These are phyloP conservation scores for silkworm (Bombyx mori) DNA, from an alignment of 1,140 invertebrate species.

Conservation along the genomic window DNA sequence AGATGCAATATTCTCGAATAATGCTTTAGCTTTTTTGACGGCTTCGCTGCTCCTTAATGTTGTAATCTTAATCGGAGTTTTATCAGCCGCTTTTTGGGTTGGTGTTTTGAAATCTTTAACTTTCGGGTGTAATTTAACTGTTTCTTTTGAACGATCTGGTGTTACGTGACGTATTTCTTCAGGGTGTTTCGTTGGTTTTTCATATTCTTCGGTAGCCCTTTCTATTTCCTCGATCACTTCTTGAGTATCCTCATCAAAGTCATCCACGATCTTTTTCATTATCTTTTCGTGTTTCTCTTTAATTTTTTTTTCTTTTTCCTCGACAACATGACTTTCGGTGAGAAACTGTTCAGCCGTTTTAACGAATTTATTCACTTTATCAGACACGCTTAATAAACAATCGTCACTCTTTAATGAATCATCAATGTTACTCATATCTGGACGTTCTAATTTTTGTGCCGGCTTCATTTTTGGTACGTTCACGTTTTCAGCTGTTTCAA, in stretches of 20 bases:
- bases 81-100: conserved; percentile 30
- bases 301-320: conserved; percentile 63
- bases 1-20: conserved; percentile 77
- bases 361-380: conserved; percentile 75
- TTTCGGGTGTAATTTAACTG: conserved; percentile 23
- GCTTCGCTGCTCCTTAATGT: conserved; percentile 72
- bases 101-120: conserved; percentile 24
- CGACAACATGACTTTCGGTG: conserved; percentile 37
- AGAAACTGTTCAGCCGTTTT: conserved; percentile 72
- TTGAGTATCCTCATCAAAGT: conserved; percentile 26
- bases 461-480: conserved; percentile 60
- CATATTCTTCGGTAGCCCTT: neutral
- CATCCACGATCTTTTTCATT: conserved; percentile 45
- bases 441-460: conserved; percentile 59
- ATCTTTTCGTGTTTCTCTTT: conserved; percentile 56
- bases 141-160: neutral
- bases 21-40: conserved; percentile 75
- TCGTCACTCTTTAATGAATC: conserved; percentile 71
- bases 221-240: conserved; percentile 10
- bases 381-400: conserved; percentile 73
- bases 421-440: conserved; percentile 68
- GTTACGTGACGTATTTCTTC: too few species aligned
- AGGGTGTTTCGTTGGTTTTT: too few species aligned
- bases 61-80: conserved; percentile 48
- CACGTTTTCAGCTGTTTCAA: conserved; percentile 74